phyloP scores from a whole-genome alignment of 2,888 invertebrate species.

The Lasioglossum figueresi region DNA sequence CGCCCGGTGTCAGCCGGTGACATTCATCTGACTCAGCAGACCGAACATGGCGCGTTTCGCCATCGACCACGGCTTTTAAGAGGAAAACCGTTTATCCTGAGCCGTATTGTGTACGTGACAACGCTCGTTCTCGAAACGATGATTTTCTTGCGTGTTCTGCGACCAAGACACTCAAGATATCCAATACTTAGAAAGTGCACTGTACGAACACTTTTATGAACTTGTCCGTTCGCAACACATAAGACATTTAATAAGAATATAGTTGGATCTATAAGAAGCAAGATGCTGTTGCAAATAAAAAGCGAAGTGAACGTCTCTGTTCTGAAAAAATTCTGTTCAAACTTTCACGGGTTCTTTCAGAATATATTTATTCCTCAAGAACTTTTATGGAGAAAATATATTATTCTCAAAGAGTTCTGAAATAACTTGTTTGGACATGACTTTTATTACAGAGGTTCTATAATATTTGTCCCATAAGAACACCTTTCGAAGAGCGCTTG shows the following conservation, averaged over 20 bases:
- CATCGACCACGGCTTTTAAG: slow-evolving; percentile 4
- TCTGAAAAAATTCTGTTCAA: background rate
- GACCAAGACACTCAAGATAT: background rate
- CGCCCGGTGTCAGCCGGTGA: slow-evolving; percentile 12
- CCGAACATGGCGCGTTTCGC: slow-evolving; percentile 19
- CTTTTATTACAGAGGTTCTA: too few relatives aligned
- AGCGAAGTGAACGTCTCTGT: background rate
- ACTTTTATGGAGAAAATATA: background rate
- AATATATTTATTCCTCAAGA: background rate
- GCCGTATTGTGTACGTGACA: background rate
- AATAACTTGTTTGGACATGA: too few relatives aligned
- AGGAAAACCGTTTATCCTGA: background rate
- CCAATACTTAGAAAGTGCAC: background rate
- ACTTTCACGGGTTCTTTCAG: background rate
- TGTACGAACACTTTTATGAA: background rate
- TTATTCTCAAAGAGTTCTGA: too few relatives aligned
- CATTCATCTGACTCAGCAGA: slow-evolving; percentile 26
- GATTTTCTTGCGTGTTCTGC: background rate
- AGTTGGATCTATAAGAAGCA: background rate
- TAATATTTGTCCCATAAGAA: too few relatives aligned
- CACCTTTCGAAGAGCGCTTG: too few relatives aligned
- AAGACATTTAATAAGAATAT: background rate
- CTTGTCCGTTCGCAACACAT: background rate
- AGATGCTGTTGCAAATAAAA: background rate
- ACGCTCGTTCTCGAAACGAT: background rate